phyloP scores from a whole-genome alignment of 1,140 invertebrate genomes.

The Neodiprion pinetum region DNA sequence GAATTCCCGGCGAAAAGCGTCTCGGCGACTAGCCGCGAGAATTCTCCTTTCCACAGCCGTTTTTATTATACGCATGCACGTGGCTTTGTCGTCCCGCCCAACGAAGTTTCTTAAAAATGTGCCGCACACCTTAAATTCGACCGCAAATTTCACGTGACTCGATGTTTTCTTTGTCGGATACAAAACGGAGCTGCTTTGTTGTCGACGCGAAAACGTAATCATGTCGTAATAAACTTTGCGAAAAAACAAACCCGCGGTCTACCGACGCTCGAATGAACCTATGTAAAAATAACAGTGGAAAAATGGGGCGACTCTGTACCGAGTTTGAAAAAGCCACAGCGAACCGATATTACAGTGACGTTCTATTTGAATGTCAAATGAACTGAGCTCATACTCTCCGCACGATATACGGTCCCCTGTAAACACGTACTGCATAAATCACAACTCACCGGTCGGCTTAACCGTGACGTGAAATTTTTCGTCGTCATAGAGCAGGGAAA shows the following conservation, averaged over 20 bases:
- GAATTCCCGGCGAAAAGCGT: background rate
- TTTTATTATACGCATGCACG: background rate
- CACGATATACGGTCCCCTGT: background rate
- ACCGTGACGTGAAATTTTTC: background rate
- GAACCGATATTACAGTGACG: background rate
- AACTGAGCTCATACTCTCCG: background rate
- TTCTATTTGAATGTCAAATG: background rate
- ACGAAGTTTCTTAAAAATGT: background rate
- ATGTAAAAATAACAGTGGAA: background rate
- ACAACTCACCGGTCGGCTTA: background rate
- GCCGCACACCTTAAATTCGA: background rate
- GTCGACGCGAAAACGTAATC: too few relatives aligned
- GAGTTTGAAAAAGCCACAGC: background rate
- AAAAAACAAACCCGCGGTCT: too few relatives aligned
- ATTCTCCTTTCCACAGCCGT: background rate
- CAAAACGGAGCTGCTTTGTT: background rate
- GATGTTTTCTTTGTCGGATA: background rate
- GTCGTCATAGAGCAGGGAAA: background rate
- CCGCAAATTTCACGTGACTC: background rate
- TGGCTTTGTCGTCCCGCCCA: background rate
- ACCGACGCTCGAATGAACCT: background rate
- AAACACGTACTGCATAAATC: background rate
- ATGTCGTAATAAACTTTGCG: too few relatives aligned
- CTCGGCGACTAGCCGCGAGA: background rate
- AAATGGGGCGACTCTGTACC: background rate